phyloP scores from a whole-genome alignment of 2,113 vertebrate species.

The Myiagra hebetior region DNA sequence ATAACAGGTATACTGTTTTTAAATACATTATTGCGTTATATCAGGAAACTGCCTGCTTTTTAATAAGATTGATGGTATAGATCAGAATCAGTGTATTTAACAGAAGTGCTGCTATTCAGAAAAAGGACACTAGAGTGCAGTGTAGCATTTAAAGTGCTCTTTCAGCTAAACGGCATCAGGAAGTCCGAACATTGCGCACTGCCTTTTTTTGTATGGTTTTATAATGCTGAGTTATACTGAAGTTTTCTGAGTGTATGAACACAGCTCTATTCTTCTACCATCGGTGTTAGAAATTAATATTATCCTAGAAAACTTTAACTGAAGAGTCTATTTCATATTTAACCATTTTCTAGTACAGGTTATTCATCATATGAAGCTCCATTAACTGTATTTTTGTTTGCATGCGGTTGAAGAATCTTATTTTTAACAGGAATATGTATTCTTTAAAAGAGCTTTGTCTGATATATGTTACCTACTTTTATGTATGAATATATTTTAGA shows the following conservation, averaged over 20 bases:
- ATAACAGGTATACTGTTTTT: neutral
- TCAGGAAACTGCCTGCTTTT: neutral
- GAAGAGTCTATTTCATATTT: neutral
- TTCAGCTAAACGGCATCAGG: fast-evolving
- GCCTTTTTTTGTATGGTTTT: neutral
- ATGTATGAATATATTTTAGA: neutral
- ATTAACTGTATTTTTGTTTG: neutral
- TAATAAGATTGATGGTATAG: neutral
- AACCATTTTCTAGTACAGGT: neutral
- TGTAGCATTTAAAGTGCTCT: neutral
- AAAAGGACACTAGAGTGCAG: constrained; percentile 63
- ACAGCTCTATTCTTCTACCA: neutral
- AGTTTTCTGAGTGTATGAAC: neutral
- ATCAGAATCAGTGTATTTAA: neutral
- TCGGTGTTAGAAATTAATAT: neutral
- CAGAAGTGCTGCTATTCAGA: neutral
- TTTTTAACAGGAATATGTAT: neutral
- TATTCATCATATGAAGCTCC: neutral
- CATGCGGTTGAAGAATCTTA: neutral
- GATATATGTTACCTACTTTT: neutral
- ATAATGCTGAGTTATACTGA: neutral
- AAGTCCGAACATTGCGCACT: neutral
- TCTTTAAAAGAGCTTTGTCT: neutral
- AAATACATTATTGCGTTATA: neutral
- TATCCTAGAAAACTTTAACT: neutral